Conservation (phyloP, 2,797 vertebrate species). For the Acipenser ruthenus region DNA sequence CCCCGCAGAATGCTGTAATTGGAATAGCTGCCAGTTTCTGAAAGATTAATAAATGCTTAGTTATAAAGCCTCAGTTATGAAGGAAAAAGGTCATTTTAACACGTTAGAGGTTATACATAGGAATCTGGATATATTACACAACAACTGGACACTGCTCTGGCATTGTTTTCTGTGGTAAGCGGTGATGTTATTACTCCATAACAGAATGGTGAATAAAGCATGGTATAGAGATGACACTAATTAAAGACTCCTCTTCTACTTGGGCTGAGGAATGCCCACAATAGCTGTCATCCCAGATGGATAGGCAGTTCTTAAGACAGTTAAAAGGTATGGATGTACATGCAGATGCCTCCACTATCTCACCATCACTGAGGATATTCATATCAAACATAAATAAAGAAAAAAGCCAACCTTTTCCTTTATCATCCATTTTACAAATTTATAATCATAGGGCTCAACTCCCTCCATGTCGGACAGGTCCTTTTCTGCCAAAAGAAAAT, state of each 20-base stretch:
- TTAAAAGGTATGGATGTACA: no score
- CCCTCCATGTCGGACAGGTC: constrained; percentile 68
- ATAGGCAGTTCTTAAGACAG: no score
- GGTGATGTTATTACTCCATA: background rate
- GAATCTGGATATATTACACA: no score
- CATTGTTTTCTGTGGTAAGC: background rate
- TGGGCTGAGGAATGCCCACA: no score
- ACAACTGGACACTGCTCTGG: background rate
- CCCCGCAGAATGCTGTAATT: constrained; percentile 80
- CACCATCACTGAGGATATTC: no score
- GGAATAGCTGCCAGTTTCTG: constrained; percentile 93
- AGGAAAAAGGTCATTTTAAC: background rate
- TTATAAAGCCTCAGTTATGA: background rate
- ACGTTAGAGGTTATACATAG: background rate
- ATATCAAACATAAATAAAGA: background rate
- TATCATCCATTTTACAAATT: constrained; percentile 94
- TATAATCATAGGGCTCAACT: constrained; percentile 83
- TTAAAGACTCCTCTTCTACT: background rate
- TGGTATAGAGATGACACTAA: background rate
- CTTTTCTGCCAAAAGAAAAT: constrained; percentile 52
- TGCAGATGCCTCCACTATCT: no score
- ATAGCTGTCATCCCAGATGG: no score
- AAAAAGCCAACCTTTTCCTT: constrained; percentile 69
- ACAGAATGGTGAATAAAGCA: background rate
- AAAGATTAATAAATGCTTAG: constrained; percentile 16